Evolutionary conservation across 2,797 vertebrate genomes (phyloP).

Genomic region (Poecilia wingei): DNA sequence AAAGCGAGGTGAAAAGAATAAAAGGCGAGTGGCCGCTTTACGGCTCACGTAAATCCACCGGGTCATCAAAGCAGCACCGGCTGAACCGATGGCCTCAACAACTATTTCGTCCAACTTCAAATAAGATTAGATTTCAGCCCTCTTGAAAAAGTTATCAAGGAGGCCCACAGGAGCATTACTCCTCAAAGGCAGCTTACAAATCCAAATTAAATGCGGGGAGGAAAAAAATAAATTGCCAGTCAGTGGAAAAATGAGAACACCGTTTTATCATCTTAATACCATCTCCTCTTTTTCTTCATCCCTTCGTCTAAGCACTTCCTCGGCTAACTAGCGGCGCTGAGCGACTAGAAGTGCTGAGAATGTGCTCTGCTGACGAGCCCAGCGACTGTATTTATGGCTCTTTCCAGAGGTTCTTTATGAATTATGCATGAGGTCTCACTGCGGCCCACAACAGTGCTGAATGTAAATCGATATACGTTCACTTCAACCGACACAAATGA

Average conservation of each 20-base stretch:
- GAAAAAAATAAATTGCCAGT: background rate
- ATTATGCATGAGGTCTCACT: conserved; percentile 68
- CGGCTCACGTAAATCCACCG: conserved; percentile 63
- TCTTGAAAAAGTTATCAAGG: conserved; percentile 6
- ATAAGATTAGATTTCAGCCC: conserved; percentile 25
- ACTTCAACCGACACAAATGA: conserved; percentile 61
- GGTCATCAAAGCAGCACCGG: conserved; percentile 41
- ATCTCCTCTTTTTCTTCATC: conserved; percentile 15
- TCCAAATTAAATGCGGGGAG: conserved; percentile 4
- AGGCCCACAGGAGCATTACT: conserved; percentile 9
- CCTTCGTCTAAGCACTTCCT: conserved; percentile 12
- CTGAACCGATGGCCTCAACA: conserved; percentile 19
- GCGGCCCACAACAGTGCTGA: conserved; percentile 42
- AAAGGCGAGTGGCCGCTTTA: conserved; percentile 66
- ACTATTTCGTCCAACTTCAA: conserved; percentile 29
- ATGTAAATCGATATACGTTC: conserved; percentile 78
- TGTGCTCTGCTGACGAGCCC: conserved; percentile 35
- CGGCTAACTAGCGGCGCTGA: conserved; percentile 45
- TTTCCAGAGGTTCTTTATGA: conserved; percentile 65
- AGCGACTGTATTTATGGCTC: conserved; percentile 71
- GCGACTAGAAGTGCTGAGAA: conserved; percentile 59
- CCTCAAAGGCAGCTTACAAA: background rate
- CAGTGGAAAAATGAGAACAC: background rate
- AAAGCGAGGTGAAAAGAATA: conserved; percentile 55
- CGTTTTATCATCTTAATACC: conserved; percentile 19